Base-by-base conservation (phyloP, 2,888 invertebrate species). In the Onchidella celtica region DNA sequence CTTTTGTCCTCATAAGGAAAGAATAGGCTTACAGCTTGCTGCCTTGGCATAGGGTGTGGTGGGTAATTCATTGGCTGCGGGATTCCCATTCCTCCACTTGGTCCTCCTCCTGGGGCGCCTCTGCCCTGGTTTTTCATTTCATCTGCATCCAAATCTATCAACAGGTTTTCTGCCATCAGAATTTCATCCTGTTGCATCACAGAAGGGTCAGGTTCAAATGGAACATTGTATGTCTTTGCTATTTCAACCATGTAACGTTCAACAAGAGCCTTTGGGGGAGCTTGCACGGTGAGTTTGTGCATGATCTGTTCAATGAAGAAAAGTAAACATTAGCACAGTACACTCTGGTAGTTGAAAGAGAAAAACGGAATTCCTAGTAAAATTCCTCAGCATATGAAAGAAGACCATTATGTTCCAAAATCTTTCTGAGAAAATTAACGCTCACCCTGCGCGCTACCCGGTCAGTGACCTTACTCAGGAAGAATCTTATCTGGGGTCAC, bases 201-300 rank as follows among this genome's bases (percentile, higher is more conserved):
- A 0, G 88, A 87, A 86, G 97, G 97, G 95, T 99, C 99, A 0
- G 99, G 98, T 86, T 97, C 97, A 93, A 99, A 99, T 72, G 96
- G 96, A 72, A 99, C 96, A 93, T 98, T 97, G 92, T 97, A 99
- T 90, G 97, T 97, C 93, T 97, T 98, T 0, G 99, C 98, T 88
- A 99, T 99, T 94, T 99, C 99, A 89, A 98, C 96, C 88, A 99
- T 94, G 94, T 96, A 94, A 92, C 97, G 97, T 93, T 99, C 99
- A 9, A 99, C 97, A 27, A 99, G 95, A 78, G 98, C 94, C 93
- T 98, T 99, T 0, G 99, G 97, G 2, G 99, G 99, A 47, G 98
- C 97, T 88, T 98, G 91, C 1, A 92, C 91, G 57, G 89, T 87
- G 59, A 93, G 87, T 85, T 92, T 93, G 80, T 91, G 90, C 88